Evolutionary conservation across 2,113 vertebrate genomes (phyloP).

Genomic region (Platycercus adscitus): DNA sequence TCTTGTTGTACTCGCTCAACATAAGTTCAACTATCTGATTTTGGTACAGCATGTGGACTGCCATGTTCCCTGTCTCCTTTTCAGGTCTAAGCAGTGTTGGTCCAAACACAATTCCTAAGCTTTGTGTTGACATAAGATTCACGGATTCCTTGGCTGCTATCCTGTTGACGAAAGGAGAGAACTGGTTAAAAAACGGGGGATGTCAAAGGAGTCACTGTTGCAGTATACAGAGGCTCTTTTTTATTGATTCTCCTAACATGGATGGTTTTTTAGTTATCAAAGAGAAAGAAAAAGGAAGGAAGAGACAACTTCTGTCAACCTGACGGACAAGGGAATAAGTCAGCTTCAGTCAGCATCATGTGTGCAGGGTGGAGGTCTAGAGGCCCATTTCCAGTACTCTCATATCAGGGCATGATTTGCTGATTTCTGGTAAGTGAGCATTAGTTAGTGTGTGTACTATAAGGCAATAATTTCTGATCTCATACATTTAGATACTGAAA

Average conservation of each 20-base stretch:
- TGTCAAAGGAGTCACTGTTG: constrained; percentile 38
- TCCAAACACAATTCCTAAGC: constrained; percentile 94
- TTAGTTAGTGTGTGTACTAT: not conserved
- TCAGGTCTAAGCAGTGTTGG: constrained; percentile 94
- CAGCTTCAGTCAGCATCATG: not conserved
- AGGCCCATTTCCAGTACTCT: not conserved
- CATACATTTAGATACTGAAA: not conserved
- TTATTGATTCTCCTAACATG: not conserved
- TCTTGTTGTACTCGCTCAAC: constrained; percentile 82
- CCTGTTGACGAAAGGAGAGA: constrained; percentile 74
- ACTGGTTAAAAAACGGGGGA: constrained; percentile 51
- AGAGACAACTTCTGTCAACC: not conserved
- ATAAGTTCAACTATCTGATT: constrained; percentile 95
- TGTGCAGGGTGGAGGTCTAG: not conserved
- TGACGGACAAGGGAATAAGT: not conserved
- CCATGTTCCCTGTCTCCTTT: constrained; percentile 89
- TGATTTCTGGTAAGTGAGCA: not conserved
- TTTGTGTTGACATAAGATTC: constrained; percentile 95
- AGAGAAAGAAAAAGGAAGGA: not conserved
- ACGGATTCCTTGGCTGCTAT: constrained; percentile 84
- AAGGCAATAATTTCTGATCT: not conserved
- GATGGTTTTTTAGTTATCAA: not conserved
- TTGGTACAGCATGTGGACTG: constrained; percentile 93
- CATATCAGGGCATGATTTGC: not conserved
- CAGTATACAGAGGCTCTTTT: not conserved